Evolutionary conservation across 2,113 vertebrate genomes (phyloP), one percentile per base, ranked within the genome.

Genomic region (Manacus vitellinus): DNA sequence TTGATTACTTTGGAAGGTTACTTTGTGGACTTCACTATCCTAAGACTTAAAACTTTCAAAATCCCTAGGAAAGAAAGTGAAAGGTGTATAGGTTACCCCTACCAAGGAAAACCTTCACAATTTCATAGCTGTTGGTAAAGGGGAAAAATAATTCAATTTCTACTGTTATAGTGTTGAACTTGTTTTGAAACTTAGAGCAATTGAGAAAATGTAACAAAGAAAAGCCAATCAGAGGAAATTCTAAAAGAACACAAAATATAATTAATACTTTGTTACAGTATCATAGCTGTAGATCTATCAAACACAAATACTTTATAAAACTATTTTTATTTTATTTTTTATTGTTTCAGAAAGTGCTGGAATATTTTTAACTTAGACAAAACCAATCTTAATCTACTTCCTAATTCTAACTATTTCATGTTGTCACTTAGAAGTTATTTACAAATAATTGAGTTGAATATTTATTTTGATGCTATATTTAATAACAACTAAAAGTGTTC

Each of bases 51-150:
- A 44, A 8, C 7, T 88, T 44, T 44, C 31, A 44, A 94, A 61
- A 70, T 73, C 8, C 9, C 8, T 59, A 23, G 30, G 27, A 75
- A 86, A 66, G 14, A 70, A 88, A 65, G 5, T 17, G 12, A 88
- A 94, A 44, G 1, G 3, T 63, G 3, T 16, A 13, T 37, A 12
- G 22, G 1, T 35, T 75, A 39, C 12, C 18, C 62, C 10, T 49
- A 37, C 3, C 3, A 54, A 58, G 8, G 0, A 33, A 71, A 71
- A 44, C 4, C 7, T 67, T 56, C 7, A 12, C 0, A 1, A 21
- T 62, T 71, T 56, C 52, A 30, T 47, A 66, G 12, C 14, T 85
- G 3, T 56, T 22, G 9, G 12, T 73, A 22, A 72, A 49, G 12
- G 24, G 37, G 28, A 15, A 78, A 88, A 65, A 62, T 1, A 70